Base-by-base conservation (phyloP, 2,797 vertebrate species). In the Poecilia gillii region DNA sequence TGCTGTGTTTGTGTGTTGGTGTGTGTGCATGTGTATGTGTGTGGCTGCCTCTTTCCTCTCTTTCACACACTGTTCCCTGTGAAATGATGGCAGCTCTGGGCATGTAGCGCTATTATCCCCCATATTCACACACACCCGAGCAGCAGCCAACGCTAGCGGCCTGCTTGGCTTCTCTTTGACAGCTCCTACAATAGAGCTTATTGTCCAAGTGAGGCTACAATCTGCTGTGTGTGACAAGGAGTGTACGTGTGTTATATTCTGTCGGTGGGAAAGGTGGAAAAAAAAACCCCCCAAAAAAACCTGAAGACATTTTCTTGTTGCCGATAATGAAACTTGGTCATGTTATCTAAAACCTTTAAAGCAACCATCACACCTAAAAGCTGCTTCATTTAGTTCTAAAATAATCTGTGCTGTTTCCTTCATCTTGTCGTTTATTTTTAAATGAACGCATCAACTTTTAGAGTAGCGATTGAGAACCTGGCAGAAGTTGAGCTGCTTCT, bases 41-140 rank as follows among this genome's bases (percentile, higher is more conserved):
- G 96, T 96, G 95, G 78, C 84, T 91, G 90, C 88, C 86, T 96
- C 93, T 45, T 93, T 94, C 93, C 96, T 96, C 94, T 92, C 93
- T 91, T 89, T 93, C 93, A 88, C 92, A 93, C 91, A 86, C 84
- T 88, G 90, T 94, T 94, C 91, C 88, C 92, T 91, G 81, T 95
- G 96, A 97, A 96, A 96, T 96, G 96, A 98, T 97, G 97, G 97
- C 97, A 97, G 96, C 97, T 97, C 91, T 93, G 93, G 96, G 95
- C 96, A 97, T 95, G 96, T 96, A 95, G 95, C 87, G 94, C 96
- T 97, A 97, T 97, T 99, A 97, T 98, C 97, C 96, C 92, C 87
- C 91, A 94, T 88, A 89, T 88, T 86, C 90, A 85, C 82, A 82
- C 89, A 84, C 84, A 86, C 80, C 71, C 74, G 28, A 72, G 79